Evolutionary conservation across 2,113 vertebrate genomes (phyloP).

Genomic region (Xyliphius kryptos): DNA sequence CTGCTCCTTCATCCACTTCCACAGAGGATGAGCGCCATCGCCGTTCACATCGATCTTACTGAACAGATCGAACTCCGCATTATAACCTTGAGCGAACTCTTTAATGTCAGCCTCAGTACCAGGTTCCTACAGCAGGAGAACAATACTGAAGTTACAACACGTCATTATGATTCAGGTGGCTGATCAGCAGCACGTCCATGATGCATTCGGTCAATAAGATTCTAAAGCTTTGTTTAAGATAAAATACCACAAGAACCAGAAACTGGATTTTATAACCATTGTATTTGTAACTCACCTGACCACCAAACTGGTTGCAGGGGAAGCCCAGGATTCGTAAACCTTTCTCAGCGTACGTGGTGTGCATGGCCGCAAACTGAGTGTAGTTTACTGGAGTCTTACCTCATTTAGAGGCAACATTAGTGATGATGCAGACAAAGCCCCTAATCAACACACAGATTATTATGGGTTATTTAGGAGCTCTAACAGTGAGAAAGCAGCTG

Average conservation of each 20-base stretch:
- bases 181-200: neutral
- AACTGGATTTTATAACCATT: no score
- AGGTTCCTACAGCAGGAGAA: slow-evolving; percentile 69
- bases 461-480: no score
- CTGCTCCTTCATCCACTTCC: slow-evolving; percentile 96
- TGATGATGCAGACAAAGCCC: slow-evolving; percentile 80
- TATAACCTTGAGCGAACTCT: slow-evolving; percentile 76
- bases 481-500: no score
- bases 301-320: slow-evolving; percentile 97
- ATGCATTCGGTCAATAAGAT: no score
- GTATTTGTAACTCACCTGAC: no score
- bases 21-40: slow-evolving; percentile 80
- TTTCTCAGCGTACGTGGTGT: slow-evolving; percentile 79
- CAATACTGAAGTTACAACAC: no score
- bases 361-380: slow-evolving; percentile 86
- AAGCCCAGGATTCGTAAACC: slow-evolving; percentile 95
- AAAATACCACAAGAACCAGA: no score
- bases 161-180: no score
- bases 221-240: no score
- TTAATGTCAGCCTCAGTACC: slow-evolving; percentile 83
- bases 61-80: slow-evolving; percentile 84
- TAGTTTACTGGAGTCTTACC: slow-evolving; percentile 93
- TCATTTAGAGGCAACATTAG: slow-evolving; percentile 95
- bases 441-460: slow-evolving; percentile 61
- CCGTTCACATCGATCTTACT: slow-evolving; percentile 92